A percentile compares a stretch with the other conserved stretches of the same genome.
Evolutionary conservation across 1,140 invertebrate genomes (phyloP).

Genomic region (Rhopalosiphum padi): DNA sequence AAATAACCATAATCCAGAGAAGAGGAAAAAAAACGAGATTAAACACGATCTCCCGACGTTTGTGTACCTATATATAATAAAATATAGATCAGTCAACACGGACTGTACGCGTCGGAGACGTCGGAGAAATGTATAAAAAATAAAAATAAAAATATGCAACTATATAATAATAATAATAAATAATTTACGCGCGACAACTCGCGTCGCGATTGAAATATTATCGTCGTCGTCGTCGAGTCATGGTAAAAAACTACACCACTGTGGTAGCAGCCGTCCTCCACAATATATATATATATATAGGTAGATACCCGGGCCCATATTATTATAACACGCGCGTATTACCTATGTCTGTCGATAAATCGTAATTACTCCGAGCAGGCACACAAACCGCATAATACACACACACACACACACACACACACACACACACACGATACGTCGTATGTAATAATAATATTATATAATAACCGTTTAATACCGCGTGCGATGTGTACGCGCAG

Average conservation of each 20-base stretch:
- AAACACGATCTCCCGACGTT: not conserved
- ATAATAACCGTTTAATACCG: slow-evolving; percentile 8
- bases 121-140: not conserved
- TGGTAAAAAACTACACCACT: no score
- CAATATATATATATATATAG: no score
- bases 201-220: not conserved
- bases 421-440: not conserved
- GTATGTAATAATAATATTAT: not conserved
- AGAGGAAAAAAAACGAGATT: not conserved
- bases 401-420: not conserved
- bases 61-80: not conserved
- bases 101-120: no score
- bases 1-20: not conserved
- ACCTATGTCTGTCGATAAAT: not conserved
- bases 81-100: not conserved
- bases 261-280: no score
- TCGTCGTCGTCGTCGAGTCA: no score
- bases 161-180: not conserved
- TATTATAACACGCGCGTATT: not conserved
- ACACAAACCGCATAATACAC: not conserved
- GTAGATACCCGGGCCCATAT: not conserved
- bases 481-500: not conserved
- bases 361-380: not conserved
- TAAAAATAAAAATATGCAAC: not conserved
- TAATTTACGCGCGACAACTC: not conserved